phyloP scores from a whole-genome alignment of 2,113 vertebrate genomes.

The Callaeas wilsoni region DNA sequence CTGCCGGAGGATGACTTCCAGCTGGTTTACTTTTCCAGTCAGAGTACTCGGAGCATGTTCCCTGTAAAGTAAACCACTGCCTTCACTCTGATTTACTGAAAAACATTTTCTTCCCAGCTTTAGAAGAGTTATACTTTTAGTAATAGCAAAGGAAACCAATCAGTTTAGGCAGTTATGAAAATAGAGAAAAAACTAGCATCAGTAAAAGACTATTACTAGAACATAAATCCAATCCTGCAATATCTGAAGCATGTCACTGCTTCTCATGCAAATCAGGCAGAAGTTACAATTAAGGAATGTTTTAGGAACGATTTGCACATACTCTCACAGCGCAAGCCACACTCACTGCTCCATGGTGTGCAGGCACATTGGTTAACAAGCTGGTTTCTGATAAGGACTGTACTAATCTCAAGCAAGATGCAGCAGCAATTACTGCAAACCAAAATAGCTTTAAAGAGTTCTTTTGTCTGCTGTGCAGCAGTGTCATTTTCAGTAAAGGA shows the following conservation, averaged over 20 bases:
- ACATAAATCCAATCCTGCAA: background rate
- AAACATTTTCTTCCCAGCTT: background rate
- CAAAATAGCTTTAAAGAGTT: background rate
- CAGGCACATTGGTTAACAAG: background rate
- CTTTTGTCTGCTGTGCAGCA: background rate
- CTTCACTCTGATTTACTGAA: background rate
- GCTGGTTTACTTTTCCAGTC: constrained; percentile 96
- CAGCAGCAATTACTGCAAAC: background rate
- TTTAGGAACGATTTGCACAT: background rate
- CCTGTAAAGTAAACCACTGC: constrained; percentile 55
- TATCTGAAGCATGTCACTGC: background rate
- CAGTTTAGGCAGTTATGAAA: background rate
- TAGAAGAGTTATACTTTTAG: background rate
- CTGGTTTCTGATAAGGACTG: background rate
- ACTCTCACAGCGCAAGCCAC: background rate
- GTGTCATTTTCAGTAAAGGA: background rate
- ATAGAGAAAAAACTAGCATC: background rate
- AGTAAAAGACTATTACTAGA: background rate
- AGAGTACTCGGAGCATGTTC: constrained; percentile 81
- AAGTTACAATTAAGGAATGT: background rate
- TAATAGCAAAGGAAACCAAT: background rate
- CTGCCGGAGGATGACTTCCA: constrained; percentile 92
- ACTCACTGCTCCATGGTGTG: background rate
- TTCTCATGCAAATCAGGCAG: background rate
- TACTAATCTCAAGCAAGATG: background rate